A percentile compares a stretch with the other conserved stretches of the same genome.
Conservation (phyloP, 2,797 vertebrate genomes). For the Tympanoctomys barrerae region DNA sequence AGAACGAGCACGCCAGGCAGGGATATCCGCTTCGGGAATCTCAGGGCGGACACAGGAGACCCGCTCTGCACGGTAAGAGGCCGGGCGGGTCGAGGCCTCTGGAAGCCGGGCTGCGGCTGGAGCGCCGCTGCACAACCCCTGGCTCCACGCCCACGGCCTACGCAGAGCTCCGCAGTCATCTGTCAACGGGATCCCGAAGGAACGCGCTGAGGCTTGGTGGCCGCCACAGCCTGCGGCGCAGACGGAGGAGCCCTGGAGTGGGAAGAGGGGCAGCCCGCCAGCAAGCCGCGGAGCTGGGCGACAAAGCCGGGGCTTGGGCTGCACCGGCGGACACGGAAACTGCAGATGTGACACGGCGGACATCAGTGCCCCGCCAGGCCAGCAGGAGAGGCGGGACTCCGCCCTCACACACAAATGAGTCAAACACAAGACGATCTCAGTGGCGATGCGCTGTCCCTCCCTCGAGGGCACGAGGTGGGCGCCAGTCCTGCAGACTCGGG, state of each 20-base stretch:
- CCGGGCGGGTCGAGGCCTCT: background rate
- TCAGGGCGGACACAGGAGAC: background rate
- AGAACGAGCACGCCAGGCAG: too few relatives aligned
- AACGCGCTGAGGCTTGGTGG: background rate
- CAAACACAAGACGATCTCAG: background rate
- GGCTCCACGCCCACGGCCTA: background rate
- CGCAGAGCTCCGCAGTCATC: background rate
- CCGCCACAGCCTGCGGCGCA: background rate
- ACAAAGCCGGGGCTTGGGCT: background rate
- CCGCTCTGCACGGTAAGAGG: background rate
- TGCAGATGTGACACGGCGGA: background rate
- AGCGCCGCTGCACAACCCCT: background rate
- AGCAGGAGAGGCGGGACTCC: background rate
- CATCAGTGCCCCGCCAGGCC: background rate
- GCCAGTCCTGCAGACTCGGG: background rate
- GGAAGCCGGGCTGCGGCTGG: background rate
- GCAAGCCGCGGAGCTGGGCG: background rate
- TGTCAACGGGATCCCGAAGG: background rate
- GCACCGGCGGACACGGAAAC: background rate
- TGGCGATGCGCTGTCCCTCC: background rate
- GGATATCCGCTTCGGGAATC: too few relatives aligned
- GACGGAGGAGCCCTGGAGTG: background rate
- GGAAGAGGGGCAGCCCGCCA: background rate
- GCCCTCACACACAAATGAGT: background rate
- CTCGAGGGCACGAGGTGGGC: background rate